Evolutionary conservation across 2,797 vertebrate genomes (phyloP), one percentile per base, ranked within the genome.

Genomic region (Pangasius macronema): DNA sequence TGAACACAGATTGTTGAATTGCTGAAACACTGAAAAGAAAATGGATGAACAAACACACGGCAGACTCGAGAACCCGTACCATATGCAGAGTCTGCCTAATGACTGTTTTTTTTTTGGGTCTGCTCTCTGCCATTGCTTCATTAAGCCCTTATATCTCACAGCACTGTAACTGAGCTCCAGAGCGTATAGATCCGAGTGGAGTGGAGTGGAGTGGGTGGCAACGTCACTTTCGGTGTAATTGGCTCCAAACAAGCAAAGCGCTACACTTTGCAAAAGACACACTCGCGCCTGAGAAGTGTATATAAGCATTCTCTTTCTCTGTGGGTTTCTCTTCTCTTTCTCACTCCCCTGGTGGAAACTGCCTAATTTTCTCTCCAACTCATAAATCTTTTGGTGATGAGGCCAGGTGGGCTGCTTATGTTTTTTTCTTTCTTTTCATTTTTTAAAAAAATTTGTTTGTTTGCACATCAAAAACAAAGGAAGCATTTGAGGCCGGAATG

Each of bases 121-220:
- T 91, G 91, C 90, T 91, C 90, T 90, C 88, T 87, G 77, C 88
- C 83, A 77, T 91, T 63, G 93, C 90, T 91, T 94, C 93, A 94
- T 95, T 94, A 92, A 91, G 84, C 91, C 70, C 68, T 87, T 83
- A 87, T 85, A 89, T 93, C 88, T 87, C 77, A 46, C 77, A 90
- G 92, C 73, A 59, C 36, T 83, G 91, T 87, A 91, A 89, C 91
- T 90, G 90, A 92, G 91, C 92, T 75, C 88, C 89, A 89, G 16
- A 83, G 80, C 67, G 84, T 86, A 83, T 51, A 86, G 87, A 77
- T 68, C 46, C n/a, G 16, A 68, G 36, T 65, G 81, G 49, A 85
- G 75, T 81, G 42, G 16, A 68, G 36, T 65, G 81, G 49, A 85
- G 75, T 81, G 46, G 65, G 59, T 81, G 76, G 84, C 10, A n/a